Conservation (phyloP, 2,113 vertebrate genomes). For the Calidris pygmaea region DNA sequence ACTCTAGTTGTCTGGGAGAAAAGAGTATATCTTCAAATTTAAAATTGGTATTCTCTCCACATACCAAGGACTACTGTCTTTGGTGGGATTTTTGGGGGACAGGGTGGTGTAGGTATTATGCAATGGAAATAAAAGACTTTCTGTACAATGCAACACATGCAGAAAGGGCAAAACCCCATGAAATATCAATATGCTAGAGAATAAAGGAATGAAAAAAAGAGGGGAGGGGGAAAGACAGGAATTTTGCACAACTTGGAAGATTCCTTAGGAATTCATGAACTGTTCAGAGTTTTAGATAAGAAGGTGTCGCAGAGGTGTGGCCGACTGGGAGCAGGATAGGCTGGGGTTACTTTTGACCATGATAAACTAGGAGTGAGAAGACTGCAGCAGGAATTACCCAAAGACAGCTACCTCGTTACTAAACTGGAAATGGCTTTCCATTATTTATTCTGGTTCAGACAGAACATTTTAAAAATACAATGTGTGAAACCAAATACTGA, state of each 20-base stretch:
- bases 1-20: not conserved
- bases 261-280: not conserved
- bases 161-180: not conserved
- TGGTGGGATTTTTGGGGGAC: not conserved
- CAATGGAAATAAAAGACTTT: not conserved
- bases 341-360: conserved; percentile 7
- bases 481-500: not conserved
- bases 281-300: conserved; percentile 17
- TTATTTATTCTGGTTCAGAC: conserved; percentile 1
- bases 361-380: not conserved
- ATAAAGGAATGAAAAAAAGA: not conserved
- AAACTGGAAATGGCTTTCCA: conserved; percentile 7
- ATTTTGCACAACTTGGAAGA: not conserved
- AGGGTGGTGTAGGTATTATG: not conserved
- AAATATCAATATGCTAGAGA: not conserved
- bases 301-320: conserved; percentile 13
- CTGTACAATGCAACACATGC: not conserved
- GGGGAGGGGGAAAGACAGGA: not conserved
- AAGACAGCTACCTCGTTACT: not conserved
- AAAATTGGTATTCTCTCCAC: not conserved
- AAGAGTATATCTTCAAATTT: not conserved
- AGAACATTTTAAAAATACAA: not conserved
- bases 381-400: not conserved
- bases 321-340: not conserved
- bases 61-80: not conserved